A percentile compares a stretch with the other conserved stretches of the same genome.
Conservation (phyloP, 2,888 invertebrate genomes). For the Chromoteleia sp. region DNA sequence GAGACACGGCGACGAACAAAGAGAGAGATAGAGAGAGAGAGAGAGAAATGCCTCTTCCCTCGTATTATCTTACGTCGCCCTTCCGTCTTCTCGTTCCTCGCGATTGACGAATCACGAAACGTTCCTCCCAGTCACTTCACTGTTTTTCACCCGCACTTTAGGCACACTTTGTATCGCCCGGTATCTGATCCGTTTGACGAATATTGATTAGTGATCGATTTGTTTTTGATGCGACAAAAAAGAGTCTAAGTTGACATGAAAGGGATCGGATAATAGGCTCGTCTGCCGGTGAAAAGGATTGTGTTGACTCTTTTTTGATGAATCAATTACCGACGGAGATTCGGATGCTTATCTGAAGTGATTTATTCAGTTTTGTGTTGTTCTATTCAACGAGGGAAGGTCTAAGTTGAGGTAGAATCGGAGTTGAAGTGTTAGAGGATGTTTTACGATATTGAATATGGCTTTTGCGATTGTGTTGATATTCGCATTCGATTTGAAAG, state of each 20-base stretch:
- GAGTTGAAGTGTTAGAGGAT: too few species aligned
- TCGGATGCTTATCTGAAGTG: constrained; percentile 41
- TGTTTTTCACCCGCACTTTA: constrained; percentile 48
- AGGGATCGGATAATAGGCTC: constrained; percentile 2
- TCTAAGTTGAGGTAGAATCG: too few species aligned
- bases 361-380: constrained; percentile 28
- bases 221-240: constrained; percentile 21
- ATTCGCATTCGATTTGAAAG: too few species aligned
- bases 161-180: constrained; percentile 28
- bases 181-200: constrained; percentile 20
- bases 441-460: not conserved
- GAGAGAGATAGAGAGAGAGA: too few species aligned
- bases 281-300: constrained; percentile 18
- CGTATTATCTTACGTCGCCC: not conserved
- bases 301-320: constrained; percentile 34
- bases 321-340: constrained; percentile 40
- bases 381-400: not conserved
- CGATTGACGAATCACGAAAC: constrained; percentile 2
- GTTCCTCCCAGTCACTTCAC: constrained; percentile 38
- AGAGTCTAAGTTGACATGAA: constrained; percentile 11
- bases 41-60: not conserved
- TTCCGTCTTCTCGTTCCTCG: not conserved
- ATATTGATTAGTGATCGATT: constrained; percentile 32
- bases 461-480: too few species aligned
- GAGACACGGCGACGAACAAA: too few species aligned